Percentiles rank a stretch among this genome's conserved stretches.
Evolutionary conservation across 2,888 invertebrate genomes (phyloP).

Genomic region (Philonicus albiceps): DNA sequence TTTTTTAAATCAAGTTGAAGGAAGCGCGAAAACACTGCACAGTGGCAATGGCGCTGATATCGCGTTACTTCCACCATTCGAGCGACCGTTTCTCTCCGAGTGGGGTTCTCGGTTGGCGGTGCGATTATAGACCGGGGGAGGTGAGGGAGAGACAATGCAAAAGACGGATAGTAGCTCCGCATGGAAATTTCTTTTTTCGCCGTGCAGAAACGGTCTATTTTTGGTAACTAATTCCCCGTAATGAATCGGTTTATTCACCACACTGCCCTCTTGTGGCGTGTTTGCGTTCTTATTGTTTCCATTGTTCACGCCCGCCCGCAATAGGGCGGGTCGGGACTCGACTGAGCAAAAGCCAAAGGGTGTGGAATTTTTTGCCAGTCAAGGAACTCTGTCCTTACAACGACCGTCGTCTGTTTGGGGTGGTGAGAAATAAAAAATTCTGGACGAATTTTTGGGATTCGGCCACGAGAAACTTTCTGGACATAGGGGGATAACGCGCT

Average conservation of each 20-base stretch:
- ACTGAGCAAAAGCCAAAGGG: background rate
- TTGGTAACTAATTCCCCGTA: background rate
- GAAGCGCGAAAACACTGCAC: background rate
- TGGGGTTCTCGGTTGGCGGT: background rate
- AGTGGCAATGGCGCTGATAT: background rate
- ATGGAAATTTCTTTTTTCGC: background rate
- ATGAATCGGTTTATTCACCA: background rate
- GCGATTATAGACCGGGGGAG: background rate
- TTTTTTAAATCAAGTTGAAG: slow-evolving; percentile 2
- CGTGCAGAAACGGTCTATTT: background rate
- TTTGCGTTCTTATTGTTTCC: background rate
- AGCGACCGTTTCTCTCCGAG: background rate
- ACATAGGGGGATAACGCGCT: background rate
- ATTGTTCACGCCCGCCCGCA: background rate
- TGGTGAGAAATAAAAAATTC: background rate
- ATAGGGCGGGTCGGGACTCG: background rate
- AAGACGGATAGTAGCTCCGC: too few relatives aligned
- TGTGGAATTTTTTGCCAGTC: background rate
- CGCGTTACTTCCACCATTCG: background rate
- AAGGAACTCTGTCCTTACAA: background rate
- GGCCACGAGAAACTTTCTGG: background rate
- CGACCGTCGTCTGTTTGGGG: background rate
- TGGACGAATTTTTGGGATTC: background rate
- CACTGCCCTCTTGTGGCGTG: background rate
- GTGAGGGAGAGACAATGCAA: background rate